Percentiles rank a stretch among this genome's conserved stretches.
phyloP scores from a whole-genome alignment of 2,113 vertebrate genomes.

The Lophochroa leadbeateri region DNA sequence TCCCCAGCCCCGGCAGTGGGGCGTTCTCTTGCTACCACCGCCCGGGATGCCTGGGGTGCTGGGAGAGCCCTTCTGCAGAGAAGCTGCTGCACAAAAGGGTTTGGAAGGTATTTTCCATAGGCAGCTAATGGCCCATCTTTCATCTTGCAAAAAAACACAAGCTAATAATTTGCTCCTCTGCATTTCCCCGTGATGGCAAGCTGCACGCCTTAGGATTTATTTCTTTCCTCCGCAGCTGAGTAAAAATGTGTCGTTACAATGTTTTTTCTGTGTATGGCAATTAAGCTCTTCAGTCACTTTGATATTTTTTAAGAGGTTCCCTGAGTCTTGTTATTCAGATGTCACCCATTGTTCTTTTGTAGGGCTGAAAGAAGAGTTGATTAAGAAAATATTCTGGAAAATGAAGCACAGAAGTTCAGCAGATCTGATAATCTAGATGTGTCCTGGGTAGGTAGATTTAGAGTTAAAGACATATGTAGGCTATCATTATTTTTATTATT shows the following conservation, averaged over 20 bases:
- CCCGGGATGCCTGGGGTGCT: background rate
- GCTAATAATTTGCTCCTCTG: background rate
- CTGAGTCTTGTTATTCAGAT: background rate
- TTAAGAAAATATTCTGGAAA: background rate
- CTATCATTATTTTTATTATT: background rate
- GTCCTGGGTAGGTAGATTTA: background rate
- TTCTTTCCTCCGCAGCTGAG: background rate
- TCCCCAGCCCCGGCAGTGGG: background rate
- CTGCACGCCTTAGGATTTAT: background rate
- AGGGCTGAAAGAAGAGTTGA: background rate
- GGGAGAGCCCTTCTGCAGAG: slow-evolving; percentile 61
- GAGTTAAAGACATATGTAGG: background rate
- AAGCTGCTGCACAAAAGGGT: slow-evolving; percentile 40
- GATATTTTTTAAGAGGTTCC: background rate
- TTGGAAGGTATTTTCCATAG: slow-evolving; percentile 29
- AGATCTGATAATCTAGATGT: background rate
- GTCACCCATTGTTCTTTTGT: background rate
- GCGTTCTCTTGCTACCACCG: background rate
- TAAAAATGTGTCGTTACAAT: background rate
- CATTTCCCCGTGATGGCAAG: background rate
- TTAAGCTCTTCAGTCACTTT: background rate
- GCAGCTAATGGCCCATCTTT: slow-evolving; percentile 35
- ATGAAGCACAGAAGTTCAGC: background rate
- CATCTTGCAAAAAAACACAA: background rate
- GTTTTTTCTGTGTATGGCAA: background rate